Conservation (phyloP, 2,888 invertebrate species). For the Tipula unca region DNA sequence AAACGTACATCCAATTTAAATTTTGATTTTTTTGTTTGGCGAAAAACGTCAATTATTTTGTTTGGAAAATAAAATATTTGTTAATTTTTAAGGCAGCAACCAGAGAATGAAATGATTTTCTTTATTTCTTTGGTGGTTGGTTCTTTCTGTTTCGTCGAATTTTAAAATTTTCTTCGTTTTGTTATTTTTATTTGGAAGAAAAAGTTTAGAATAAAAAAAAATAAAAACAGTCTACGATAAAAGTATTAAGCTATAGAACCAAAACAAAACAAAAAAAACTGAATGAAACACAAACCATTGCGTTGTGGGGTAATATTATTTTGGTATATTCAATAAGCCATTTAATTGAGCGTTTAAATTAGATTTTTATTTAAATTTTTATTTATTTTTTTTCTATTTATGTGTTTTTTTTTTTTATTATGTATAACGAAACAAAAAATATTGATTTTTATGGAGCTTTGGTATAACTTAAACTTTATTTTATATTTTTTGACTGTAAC, state of each 20-base stretch:
- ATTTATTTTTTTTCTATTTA: no score
- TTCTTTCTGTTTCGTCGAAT: neutral
- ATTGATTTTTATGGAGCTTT: neutral
- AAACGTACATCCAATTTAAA: neutral
- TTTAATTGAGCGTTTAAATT: conserved; percentile 14
- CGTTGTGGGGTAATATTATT: neutral
- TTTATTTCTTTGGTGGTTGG: neutral
- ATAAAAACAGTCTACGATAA: neutral
- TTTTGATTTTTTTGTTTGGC: no score
- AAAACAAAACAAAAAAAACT: neutral
- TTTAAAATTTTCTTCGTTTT: neutral
- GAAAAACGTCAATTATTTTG: neutral
- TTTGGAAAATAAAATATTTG: neutral
- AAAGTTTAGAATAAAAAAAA: neutral
- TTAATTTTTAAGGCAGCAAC: neutral
- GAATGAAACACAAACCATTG: neutral
- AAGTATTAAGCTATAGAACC: neutral
- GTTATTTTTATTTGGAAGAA: neutral
- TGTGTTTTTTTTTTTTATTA: neutral
- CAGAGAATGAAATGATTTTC: neutral
- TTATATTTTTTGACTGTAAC: neutral
- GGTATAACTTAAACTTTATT: neutral
- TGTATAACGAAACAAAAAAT: neutral
- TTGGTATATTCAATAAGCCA: neutral
- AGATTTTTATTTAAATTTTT: neutral